These are phyloP conservation scores for Leucoma salicis DNA, from an alignment of 2,888 invertebrate genomes.

Conservation along the genomic window DNA sequence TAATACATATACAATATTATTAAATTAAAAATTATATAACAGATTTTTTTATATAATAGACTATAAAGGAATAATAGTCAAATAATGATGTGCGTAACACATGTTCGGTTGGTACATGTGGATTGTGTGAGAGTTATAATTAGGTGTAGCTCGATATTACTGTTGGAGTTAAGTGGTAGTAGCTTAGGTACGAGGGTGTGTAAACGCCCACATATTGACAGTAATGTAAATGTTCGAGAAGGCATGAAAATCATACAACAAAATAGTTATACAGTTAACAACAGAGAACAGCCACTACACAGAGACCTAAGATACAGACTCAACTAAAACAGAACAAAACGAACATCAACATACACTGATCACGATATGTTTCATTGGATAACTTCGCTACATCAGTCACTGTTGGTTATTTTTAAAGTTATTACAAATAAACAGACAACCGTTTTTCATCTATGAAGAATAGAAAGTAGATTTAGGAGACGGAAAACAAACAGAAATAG, in stretches of 20 bases:
- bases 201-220: slow-evolving; percentile 73
- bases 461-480: slow-evolving; percentile 47
- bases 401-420: slow-evolving; percentile 48
- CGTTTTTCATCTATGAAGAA: slow-evolving; percentile 45
- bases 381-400: slow-evolving; percentile 46
- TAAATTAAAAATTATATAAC: slow-evolving; percentile 15
- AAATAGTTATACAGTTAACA: slow-evolving; percentile 80
- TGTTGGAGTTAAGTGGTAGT: slow-evolving; percentile 78
- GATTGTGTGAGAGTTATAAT: slow-evolving; percentile 75
- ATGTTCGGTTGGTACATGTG: slow-evolving; percentile 56
- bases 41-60: slow-evolving; percentile 17
- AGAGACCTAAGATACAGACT: slow-evolving; percentile 74
- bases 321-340: slow-evolving; percentile 74
- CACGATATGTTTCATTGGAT: slow-evolving; percentile 35
- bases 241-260: slow-evolving; percentile 81
- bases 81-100: slow-evolving; percentile 29
- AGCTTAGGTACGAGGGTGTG: slow-evolving; percentile 76
- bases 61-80: slow-evolving; percentile 22
- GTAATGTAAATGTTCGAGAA: slow-evolving; percentile 81
- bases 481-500: slow-evolving; percentile 50
- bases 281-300: slow-evolving; percentile 83
- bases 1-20: slow-evolving; percentile 25
- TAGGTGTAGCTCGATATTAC: slow-evolving; percentile 79
- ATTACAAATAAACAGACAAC: slow-evolving; percentile 41
- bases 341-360: slow-evolving; percentile 63